Conservation (phyloP, 1,140 invertebrate genomes). For the Hylyphantes graminicola region DNA sequence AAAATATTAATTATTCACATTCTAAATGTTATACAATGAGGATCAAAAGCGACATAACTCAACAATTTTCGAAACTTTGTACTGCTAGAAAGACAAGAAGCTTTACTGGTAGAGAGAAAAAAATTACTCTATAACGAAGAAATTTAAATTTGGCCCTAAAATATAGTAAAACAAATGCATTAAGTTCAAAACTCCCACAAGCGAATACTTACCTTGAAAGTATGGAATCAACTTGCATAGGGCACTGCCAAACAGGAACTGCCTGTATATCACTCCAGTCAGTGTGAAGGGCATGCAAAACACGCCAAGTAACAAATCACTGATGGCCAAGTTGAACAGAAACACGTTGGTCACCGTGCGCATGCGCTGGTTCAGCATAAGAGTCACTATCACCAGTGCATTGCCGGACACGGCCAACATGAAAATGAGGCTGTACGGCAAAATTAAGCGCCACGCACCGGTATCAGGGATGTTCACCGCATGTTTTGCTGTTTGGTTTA, state of each 20-base stretch:
- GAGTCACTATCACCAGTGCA: conserved; percentile 67
- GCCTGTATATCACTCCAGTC: conserved; percentile 81
- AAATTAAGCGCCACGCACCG: conserved; percentile 52
- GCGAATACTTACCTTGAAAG: conserved; percentile 78
- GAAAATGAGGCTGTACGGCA: conserved; percentile 67
- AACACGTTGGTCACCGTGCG: conserved; percentile 70
- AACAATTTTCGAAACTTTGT: too few species aligned
- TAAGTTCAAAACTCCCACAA: neutral
- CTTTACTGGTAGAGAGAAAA: too few species aligned
- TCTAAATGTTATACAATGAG: too few species aligned
- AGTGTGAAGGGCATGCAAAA: conserved; percentile 90
- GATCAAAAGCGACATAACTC: too few species aligned
- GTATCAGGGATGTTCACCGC: neutral
- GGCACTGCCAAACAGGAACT: conserved; percentile 84
- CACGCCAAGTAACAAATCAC: conserved; percentile 84
- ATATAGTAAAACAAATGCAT: too few species aligned
- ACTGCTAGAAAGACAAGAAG: too few species aligned
- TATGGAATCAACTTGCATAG: conserved; percentile 88
- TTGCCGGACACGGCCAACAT: conserved; percentile 68
- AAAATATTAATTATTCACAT: too few species aligned
- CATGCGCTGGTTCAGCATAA: conserved; percentile 69
- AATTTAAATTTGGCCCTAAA: too few species aligned
- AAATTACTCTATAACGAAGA: too few species aligned
- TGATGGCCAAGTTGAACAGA: conserved; percentile 74
- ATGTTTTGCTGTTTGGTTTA: neutral